These are phyloP conservation scores for Anadara kagoshimensis DNA, from an alignment of 1,140 invertebrate genomes.

Conservation along the genomic window DNA sequence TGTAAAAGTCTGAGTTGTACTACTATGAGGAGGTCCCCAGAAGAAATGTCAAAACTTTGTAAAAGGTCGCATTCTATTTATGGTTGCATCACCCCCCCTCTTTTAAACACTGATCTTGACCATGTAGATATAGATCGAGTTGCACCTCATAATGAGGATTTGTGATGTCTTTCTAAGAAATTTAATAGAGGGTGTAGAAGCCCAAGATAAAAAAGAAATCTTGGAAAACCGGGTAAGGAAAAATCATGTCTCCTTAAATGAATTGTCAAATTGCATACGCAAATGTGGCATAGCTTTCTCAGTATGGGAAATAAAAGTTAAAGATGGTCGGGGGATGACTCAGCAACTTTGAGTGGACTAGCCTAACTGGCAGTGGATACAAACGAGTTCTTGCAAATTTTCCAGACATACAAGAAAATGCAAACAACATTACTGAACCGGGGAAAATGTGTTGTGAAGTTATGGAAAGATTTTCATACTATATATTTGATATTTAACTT, in stretches of 20 bases:
- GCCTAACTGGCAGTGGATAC: constrained; percentile 14
- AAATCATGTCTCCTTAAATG: constrained; percentile 5
- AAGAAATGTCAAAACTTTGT: background rate
- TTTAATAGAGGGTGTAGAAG: constrained; percentile 20
- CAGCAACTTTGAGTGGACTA: constrained; percentile 22
- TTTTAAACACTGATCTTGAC: constrained; percentile 6
- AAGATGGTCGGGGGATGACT: constrained; percentile 15
- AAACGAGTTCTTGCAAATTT: constrained; percentile 10
- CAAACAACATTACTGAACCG: background rate
- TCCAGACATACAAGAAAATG: background rate
- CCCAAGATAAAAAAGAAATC: constrained; percentile 13
- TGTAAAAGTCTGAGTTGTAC: constrained; percentile 15
- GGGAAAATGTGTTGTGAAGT: background rate
- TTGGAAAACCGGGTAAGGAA: background rate
- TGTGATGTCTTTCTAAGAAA: constrained; percentile 17
- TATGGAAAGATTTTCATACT: constrained; percentile 17
- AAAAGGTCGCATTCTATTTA: constrained; percentile 2
- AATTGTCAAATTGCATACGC: background rate
- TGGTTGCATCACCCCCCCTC: constrained; percentile 9
- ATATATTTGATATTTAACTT: constrained; percentile 3
- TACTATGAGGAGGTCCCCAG: background rate
- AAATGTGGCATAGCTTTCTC: constrained; percentile 12
- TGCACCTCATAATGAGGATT: constrained; percentile 27
- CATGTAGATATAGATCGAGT: constrained; percentile 23
- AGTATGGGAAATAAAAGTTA: constrained; percentile 23